Conservation (phyloP, 2,888 invertebrate species). For the Cinara cedri region DNA sequence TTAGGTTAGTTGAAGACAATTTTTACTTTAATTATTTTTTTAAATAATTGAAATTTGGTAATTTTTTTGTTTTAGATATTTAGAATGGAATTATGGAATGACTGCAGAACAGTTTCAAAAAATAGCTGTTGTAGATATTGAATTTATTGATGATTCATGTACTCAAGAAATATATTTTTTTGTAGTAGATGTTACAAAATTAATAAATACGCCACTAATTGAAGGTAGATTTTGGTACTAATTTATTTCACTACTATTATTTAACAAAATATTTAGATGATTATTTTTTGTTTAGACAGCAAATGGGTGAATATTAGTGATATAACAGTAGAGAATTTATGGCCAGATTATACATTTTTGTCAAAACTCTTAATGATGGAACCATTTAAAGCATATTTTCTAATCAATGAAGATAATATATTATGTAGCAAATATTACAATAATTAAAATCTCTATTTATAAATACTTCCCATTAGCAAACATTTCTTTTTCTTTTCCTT, state of each 20-base stretch:
- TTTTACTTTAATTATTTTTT: too few relatives aligned
- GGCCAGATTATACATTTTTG: conserved; percentile 75
- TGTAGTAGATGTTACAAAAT: conserved; percentile 23
- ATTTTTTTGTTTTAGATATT: conserved; percentile 11
- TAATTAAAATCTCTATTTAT: not conserved
- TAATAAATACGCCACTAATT: not conserved
- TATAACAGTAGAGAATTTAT: conserved; percentile 74
- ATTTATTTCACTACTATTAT: conserved; percentile 1
- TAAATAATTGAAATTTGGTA: not conserved
- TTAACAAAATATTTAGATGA: conserved; percentile 59
- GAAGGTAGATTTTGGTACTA: conserved; percentile 5
- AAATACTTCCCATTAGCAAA: too few relatives aligned
- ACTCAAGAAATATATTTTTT: conserved; percentile 38
- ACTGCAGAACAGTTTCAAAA: not conserved
- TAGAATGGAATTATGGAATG: conserved; percentile 17
- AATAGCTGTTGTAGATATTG: conserved; percentile 39
- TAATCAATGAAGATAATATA: conserved; percentile 17
- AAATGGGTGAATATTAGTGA: conserved; percentile 69
- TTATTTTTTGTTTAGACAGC: conserved; percentile 3
- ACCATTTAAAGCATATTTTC: conserved; percentile 45
- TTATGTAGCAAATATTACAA: conserved; percentile 41
- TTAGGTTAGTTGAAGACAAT: conserved; percentile 2
- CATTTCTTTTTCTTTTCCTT: too few relatives aligned
- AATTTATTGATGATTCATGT: not conserved
- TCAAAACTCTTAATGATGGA: conserved; percentile 65